Base-by-base conservation (phyloP, 2,797 vertebrate genomes). In the Galaxias olidus region DNA sequence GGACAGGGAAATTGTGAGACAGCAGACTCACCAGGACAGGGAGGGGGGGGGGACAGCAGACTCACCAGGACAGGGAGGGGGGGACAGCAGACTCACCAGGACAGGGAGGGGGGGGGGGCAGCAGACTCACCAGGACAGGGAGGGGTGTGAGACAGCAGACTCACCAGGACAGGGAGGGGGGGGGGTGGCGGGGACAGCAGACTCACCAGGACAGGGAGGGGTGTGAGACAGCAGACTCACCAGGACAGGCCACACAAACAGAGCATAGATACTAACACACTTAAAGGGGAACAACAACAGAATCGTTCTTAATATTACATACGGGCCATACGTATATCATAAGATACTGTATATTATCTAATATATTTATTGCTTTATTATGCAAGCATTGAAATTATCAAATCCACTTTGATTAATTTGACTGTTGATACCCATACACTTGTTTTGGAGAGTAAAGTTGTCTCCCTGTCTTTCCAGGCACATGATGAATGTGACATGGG, bases 401-500 rank as follows among this genome's bases (percentile, higher is more conserved):
- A 30, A 30, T 2, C 30, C 30, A 2, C 3, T 30, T 30, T 30
- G 30, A 30, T 3, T 30, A 6, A 30, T 30, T 6, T 6, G 6
- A 30, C 30, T 6, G 30, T 6, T 30, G 30, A 30, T 30, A 2
- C 30, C 6, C 30, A 3, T 30, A 6, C 30, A 3, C 30, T 20
- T 42, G 55, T 20, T 62, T 58, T 52, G 18, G 19, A n/a, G 42
- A 14, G 59, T 8, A 42, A 55, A n/a, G 20, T 15, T 18, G 55
- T 52, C 55, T 61, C 53, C 76, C 9, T 68, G 10, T 65, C 41
- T 52, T 12, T 41, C 30, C 90, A 98, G 97, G 86, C 94, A 98
- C 82, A 94, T 99, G 84, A 71, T 97, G 83, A 98, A 98, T 0
- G 92, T 98, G 59, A 94, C 93, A 0, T 99, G 97, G 97, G 95